Base-by-base conservation (phyloP, 2,113 vertebrate species). In the Oryzias javanicus region DNA sequence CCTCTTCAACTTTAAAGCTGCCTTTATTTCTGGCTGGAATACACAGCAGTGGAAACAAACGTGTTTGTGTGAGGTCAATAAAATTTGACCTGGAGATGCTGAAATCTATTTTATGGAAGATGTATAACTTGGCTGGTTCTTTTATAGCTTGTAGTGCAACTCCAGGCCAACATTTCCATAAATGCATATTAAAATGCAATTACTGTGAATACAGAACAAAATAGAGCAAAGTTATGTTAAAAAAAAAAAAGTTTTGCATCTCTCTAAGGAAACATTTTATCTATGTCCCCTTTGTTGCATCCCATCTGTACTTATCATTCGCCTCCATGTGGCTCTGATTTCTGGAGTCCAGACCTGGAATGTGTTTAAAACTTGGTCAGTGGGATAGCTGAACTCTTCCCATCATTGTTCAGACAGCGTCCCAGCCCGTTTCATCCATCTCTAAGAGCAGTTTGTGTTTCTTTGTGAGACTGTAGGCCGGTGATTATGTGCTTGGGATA, bases 311-410 rank as follows among this genome's bases (percentile, higher is more conserved):
- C 52, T 80, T 41, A 51, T 55, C 25, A 69, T 55, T 18, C 48
- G 71, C 64, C 60, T 64, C 59, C 87, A 85, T 78, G 64, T 88
- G 89, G 76, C 63, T 89, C 81, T 75, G 60, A 88, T 90, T 90
- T 86, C 50, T 57, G 71, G 62, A 35, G 59, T 80, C 59, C 64
- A 55, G 49, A 56, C 46, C 58, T 67, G 76, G 76, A 89, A 84
- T 85, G 77, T 72, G 65, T 73, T 79, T 80, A 72, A 60, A 89
- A 82, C 65, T 85, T 56, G 87, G 85, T 89, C 81, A 85, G 80
- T 80, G 70, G 76, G 69, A 70, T 77, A 70, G 44, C 47, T 64
- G 42, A 69, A 67, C 75, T 80, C 58, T 64, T 42, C 47, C 55
- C 40, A 51, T 51, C 47, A 18, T 61, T 6, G 16, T 22, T 54